Percentiles rank a stretch among this genome's conserved stretches.
phyloP scores from a whole-genome alignment of 2,888 invertebrate genomes.

The Tipula lateralis region DNA sequence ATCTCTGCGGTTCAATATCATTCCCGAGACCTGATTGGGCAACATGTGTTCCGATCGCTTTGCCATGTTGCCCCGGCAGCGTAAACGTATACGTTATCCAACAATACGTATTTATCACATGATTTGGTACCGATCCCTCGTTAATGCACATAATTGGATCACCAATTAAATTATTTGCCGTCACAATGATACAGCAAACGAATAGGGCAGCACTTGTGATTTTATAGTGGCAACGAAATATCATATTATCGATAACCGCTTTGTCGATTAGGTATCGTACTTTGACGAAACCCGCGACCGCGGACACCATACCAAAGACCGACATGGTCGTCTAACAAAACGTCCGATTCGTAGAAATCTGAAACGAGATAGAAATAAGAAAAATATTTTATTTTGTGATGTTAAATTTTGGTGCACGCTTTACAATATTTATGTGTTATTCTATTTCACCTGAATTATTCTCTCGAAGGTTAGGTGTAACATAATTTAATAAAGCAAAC shows the following conservation, averaged over 20 bases:
- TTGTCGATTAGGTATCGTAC: constrained; percentile 84
- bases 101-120: constrained; percentile 84
- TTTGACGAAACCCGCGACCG: constrained; percentile 85
- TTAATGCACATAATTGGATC: constrained; percentile 84
- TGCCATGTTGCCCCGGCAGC: constrained; percentile 64
- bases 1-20: constrained; percentile 66
- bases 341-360: not conserved
- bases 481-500: not conserved
- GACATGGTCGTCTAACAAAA: constrained; percentile 55
- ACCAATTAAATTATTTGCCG: constrained; percentile 85
- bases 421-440: not conserved
- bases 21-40: constrained; percentile 73
- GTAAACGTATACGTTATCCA: constrained; percentile 90
- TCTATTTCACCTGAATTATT: not conserved
- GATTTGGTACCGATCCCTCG: constrained; percentile 71
- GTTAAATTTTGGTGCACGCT: not conserved
- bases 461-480: not conserved
- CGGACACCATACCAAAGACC: constrained; percentile 77
- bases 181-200: constrained; percentile 79
- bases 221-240: constrained; percentile 83
- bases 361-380: not conserved
- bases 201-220: constrained; percentile 82
- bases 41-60: constrained; percentile 59
- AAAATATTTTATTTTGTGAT: not conserved
- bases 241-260: constrained; percentile 84